Percentiles rank a stretch among this genome's conserved stretches.
Evolutionary conservation across 2,797 vertebrate genomes (phyloP).

Genomic region (Chanos chanos): DNA sequence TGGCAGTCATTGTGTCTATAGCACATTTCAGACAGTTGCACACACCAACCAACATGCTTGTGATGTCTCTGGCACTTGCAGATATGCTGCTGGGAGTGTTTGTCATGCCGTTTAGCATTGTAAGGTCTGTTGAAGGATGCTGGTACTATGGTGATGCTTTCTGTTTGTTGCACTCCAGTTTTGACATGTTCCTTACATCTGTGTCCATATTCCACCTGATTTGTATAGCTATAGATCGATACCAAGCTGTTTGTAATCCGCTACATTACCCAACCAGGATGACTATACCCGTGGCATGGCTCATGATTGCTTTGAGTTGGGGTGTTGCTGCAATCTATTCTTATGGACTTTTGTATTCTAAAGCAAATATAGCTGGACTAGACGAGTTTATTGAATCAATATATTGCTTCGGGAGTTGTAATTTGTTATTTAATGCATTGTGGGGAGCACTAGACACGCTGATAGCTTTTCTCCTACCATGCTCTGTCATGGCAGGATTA

Average conservation of each 20-base stretch:
- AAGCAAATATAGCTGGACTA: conserved; percentile 12
- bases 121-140: too few relatives aligned
- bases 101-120: too few relatives aligned
- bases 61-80: too few relatives aligned
- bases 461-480: conserved; percentile 39
- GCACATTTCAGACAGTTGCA: too few relatives aligned
- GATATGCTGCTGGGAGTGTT: too few relatives aligned
- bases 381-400: neutral
- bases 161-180: too few relatives aligned
- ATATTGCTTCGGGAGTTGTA: conserved; percentile 37
- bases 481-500: conserved; percentile 42
- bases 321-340: conserved; percentile 17
- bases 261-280: conserved; percentile 27
- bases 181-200: too few relatives aligned
- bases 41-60: too few relatives aligned
- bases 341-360: conserved; percentile 28
- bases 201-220: conserved; percentile 38
- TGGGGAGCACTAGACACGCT: too few relatives aligned
- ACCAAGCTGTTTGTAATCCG: conserved; percentile 11
- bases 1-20: too few relatives aligned
- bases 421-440: too few relatives aligned
- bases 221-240: conserved; percentile 35
- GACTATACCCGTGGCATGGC: neutral
- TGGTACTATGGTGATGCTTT: too few relatives aligned
- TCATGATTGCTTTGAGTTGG: conserved; percentile 27